Percentiles rank a stretch among this genome's conserved stretches.
Evolutionary conservation across 2,888 invertebrate genomes (phyloP).

Genomic region (Homarus gammarus): DNA sequence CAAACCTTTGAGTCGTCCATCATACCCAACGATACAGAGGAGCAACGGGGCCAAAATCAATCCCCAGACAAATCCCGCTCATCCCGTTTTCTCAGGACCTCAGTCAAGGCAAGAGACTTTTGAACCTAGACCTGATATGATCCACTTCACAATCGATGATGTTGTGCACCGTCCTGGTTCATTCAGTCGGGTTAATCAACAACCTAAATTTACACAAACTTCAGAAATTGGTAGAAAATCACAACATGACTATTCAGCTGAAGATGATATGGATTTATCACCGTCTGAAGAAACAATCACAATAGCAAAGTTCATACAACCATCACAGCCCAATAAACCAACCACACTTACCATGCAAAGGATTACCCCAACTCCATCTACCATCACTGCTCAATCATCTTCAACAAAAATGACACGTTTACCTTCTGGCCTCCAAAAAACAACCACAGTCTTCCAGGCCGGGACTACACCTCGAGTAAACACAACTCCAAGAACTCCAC

Average conservation of each 20-base stretch:
- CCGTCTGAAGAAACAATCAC: conserved; percentile 40
- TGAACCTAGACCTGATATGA: conserved; percentile 39
- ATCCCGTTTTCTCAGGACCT: neutral
- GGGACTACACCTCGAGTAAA: too few species aligned
- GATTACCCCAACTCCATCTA: conserved; percentile 19
- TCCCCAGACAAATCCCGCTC: conserved; percentile 42
- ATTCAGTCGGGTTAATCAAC: neutral
- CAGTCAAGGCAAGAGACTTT: neutral
- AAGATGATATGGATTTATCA: conserved; percentile 39
- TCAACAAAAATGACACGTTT: conserved; percentile 4
- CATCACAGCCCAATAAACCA: conserved; percentile 11
- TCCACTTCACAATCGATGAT: conserved; percentile 61
- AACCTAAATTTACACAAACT: neutral
- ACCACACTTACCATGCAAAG: conserved; percentile 17
- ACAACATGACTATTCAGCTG: neutral
- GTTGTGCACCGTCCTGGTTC: conserved; percentile 1
- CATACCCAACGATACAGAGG: neutral
- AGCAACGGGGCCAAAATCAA: neutral
- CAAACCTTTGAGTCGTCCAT: neutral
- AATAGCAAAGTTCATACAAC: conserved; percentile 9
- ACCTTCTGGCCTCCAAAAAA: neutral
- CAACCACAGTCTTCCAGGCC: neutral
- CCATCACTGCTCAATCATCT: neutral
- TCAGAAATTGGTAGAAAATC: neutral
- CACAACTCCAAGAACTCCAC: neutral